Conservation (phyloP, 2,888 invertebrate genomes). For the Trichogramma dendrolimi region DNA sequence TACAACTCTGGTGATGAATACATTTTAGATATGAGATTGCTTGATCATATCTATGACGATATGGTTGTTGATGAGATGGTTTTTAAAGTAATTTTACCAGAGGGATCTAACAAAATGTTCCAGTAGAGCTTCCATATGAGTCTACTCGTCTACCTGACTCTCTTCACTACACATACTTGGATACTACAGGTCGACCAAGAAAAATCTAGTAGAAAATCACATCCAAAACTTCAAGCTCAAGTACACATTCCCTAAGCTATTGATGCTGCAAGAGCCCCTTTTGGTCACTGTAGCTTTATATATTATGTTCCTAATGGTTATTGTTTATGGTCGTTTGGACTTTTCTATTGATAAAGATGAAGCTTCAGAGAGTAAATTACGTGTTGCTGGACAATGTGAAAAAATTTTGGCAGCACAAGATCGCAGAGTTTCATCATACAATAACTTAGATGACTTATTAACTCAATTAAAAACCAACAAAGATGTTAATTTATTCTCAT, state of each 20-base stretch:
- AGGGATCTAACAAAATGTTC: conserved; percentile 80
- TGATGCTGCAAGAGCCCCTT: conserved; percentile 90
- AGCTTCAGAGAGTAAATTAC: conserved; percentile 53
- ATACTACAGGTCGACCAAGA: conserved; percentile 85
- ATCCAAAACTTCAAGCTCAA: conserved; percentile 90
- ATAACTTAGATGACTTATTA: conserved; percentile 60
- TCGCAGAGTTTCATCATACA: conserved; percentile 59
- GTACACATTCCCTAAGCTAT: conserved; percentile 79
- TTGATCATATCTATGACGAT: conserved; percentile 96
- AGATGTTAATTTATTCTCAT: conserved; percentile 53
- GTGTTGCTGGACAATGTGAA: conserved; percentile 55
- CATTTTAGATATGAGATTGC: conserved; percentile 84
- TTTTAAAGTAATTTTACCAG: conserved; percentile 89
- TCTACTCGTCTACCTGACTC: conserved; percentile 71
- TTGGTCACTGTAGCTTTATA: conserved; percentile 85
- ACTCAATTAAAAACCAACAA: conserved; percentile 60
- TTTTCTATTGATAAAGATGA: conserved; percentile 83
- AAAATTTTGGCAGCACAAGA: conserved; percentile 60
- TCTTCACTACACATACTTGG: conserved; percentile 88
- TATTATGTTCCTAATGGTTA: conserved; percentile 83
- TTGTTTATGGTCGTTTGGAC: conserved; percentile 91
- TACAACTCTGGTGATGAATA: conserved; percentile 76
- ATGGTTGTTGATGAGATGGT: conserved; percentile 88
- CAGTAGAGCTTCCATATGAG: conserved; percentile 76
- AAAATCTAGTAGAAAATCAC: conserved; percentile 90